Evolutionary conservation across 2,113 vertebrate species (phyloP).

Genomic region (Perognathus longimembris): DNA sequence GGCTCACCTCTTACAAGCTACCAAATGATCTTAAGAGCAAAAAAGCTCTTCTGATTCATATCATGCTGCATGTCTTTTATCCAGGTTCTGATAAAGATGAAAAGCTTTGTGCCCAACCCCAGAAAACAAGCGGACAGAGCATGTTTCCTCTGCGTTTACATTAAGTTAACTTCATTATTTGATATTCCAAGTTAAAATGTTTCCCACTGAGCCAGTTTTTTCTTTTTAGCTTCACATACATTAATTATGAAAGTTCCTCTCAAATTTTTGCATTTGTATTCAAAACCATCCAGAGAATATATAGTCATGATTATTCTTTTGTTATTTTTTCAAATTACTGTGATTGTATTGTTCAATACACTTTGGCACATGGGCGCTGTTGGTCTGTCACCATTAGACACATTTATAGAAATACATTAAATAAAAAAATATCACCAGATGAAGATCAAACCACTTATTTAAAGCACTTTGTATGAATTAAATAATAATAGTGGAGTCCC

Average conservation of each 20-base stretch:
- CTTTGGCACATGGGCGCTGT: constrained; percentile 25
- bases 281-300: constrained; percentile 48
- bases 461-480: constrained; percentile 75
- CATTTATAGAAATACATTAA: constrained; percentile 64
- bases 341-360: constrained; percentile 59
- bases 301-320: constrained; percentile 61
- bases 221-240: constrained; percentile 53
- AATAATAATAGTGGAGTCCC: constrained; percentile 70
- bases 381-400: constrained; percentile 62
- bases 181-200: constrained; percentile 57
- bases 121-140: constrained; percentile 42
- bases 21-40: constrained; percentile 14
- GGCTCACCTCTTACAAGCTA: not conserved
- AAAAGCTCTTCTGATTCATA: constrained; percentile 9
- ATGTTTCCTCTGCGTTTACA: not conserved
- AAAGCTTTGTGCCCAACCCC: constrained; percentile 20
- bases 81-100: constrained; percentile 49
- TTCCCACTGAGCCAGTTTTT: constrained; percentile 42
- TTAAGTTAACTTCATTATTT: constrained; percentile 63
- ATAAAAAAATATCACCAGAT: constrained; percentile 63
- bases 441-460: constrained; percentile 73
- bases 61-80: not conserved
- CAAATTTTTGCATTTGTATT: constrained; percentile 67
- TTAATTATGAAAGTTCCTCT: constrained; percentile 66
- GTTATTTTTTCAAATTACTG: constrained; percentile 63